Evolutionary conservation across 2,113 vertebrate species (phyloP).

Genomic region (Esox niger): DNA sequence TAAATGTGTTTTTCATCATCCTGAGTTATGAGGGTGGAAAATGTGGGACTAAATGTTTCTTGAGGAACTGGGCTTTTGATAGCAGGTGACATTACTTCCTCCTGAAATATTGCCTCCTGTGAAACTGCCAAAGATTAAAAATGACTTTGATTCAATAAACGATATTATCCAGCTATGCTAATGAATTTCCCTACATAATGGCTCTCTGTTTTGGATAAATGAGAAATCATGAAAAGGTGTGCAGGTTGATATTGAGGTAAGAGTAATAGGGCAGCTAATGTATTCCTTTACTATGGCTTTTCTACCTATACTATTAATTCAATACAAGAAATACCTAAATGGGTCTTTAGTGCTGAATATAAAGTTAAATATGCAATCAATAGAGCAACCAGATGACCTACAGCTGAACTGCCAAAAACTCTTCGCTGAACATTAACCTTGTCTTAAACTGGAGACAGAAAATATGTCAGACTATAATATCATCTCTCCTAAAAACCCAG

Average conservation of each 20-base stretch:
- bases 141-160: slow-evolving; percentile 58
- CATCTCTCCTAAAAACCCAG: neutral
- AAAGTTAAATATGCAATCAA: too few relatives aligned
- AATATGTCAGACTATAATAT: neutral
- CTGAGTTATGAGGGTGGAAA: slow-evolving; percentile 52
- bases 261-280: neutral
- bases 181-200: slow-evolving; percentile 45
- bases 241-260: slow-evolving; percentile 1
- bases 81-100: slow-evolving; percentile 57
- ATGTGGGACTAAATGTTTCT: slow-evolving; percentile 56
- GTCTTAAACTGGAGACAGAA: neutral
- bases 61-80: slow-evolving; percentile 69
- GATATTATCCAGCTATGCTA: slow-evolving; percentile 49
- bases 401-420: neutral
- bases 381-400: neutral
- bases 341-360: neutral
- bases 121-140: slow-evolving; percentile 54
- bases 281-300: too few relatives aligned
- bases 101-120: slow-evolving; percentile 50
- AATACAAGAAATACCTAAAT: neutral
- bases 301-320: neutral
- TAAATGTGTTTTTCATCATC: slow-evolving; percentile 70
- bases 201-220: slow-evolving; percentile 46
- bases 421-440: neutral
- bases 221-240: neutral